A percentile compares a stretch with the other conserved stretches of the same genome.
Conservation (phyloP, 2,113 vertebrate species). For the Neolamprologus tretocephalus region DNA sequence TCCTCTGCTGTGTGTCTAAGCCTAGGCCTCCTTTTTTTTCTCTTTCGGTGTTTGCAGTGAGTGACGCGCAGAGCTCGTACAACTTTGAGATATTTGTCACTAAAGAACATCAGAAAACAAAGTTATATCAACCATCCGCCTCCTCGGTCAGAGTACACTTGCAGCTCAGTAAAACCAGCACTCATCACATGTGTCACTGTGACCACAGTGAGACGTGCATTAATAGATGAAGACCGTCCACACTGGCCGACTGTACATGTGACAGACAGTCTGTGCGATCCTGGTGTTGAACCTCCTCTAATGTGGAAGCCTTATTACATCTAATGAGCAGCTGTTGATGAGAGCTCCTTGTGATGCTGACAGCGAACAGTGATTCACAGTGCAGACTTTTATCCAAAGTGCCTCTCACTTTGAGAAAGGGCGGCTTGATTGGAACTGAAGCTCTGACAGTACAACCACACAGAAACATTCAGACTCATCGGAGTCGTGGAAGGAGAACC, state of each 20-base stretch:
- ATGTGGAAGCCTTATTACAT: constrained; percentile 39
- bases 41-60: not conserved
- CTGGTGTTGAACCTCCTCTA: not conserved
- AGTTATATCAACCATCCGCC: not conserved
- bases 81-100: not conserved
- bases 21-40: not conserved
- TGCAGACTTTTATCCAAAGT: constrained; percentile 32
- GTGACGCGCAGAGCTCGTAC: not conserved
- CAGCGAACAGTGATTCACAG: constrained; percentile 18
- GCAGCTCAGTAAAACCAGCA: not conserved
- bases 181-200: constrained; percentile 6
- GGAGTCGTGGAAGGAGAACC: not conserved
- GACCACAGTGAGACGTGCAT: not conserved
- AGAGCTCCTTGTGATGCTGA: constrained; percentile 26
- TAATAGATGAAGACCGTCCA: not conserved
- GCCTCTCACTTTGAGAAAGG: constrained; percentile 2
- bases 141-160: not conserved
- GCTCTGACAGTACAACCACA: not conserved
- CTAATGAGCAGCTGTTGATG: constrained; percentile 49
- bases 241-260: not conserved
- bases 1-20: not conserved
- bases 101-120: not conserved
- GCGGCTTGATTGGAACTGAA: not conserved
- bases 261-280: not conserved
- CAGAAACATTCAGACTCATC: not conserved